Percentiles rank a stretch among this genome's conserved stretches.
Conservation (phyloP, 2,113 vertebrate species). For the Ivindomyrus marchei region DNA sequence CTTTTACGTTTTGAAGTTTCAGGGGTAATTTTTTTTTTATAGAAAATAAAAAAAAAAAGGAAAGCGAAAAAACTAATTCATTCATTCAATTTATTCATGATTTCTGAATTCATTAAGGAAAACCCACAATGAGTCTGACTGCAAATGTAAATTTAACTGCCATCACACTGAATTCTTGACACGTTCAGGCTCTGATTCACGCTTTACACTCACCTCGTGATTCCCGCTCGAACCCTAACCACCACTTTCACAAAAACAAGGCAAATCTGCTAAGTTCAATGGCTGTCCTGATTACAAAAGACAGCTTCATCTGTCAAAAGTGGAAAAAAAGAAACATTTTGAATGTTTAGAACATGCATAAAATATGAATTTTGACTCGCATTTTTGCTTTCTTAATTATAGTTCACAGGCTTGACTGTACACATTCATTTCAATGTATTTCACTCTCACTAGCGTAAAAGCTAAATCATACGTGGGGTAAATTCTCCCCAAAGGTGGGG, state of each 20-base stretch:
- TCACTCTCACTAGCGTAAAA: neutral
- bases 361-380: neutral
- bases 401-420: neutral
- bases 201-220: neutral
- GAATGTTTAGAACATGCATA: neutral
- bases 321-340: neutral
- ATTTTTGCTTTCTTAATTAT: neutral
- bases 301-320: neutral
- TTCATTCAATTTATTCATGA: constrained; percentile 3
- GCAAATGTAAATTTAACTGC: neutral
- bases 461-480: neutral
- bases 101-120: neutral
- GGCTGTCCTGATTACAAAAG: neutral
- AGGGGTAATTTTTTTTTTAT: neutral
- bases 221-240: neutral
- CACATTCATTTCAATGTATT: neutral
- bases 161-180: neutral
- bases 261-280: neutral
- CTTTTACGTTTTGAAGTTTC: neutral
- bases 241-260: neutral
- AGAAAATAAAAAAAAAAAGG: neutral
- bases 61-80: neutral
- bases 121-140: neutral
- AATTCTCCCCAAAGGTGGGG: neutral
- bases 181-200: neutral